These are phyloP conservation scores for Phrynocephalus vlangalii DNA, from an alignment of 2,797 vertebrate species.

Conservation along the genomic window DNA sequence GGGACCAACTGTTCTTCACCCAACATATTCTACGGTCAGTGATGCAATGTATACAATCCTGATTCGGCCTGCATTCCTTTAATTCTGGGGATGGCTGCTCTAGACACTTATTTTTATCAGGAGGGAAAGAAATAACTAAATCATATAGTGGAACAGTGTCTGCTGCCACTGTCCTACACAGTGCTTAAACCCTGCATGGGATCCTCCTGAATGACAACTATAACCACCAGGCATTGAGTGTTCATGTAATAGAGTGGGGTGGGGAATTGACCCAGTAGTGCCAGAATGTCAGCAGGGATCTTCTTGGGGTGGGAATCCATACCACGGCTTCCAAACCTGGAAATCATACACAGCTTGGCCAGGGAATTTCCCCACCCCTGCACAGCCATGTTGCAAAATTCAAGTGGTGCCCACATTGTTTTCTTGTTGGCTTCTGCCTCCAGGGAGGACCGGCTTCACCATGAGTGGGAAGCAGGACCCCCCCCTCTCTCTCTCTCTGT, in stretches of 20 bases:
- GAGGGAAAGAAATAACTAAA: conserved; percentile 30
- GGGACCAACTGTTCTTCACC: no score
- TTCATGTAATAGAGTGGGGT: not conserved
- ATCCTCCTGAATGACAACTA: not conserved
- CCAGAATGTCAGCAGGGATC: not conserved
- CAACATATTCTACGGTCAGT: no score
- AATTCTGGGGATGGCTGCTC: not conserved
- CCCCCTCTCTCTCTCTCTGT: not conserved
- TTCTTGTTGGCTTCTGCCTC: not conserved
- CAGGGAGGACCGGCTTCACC: not conserved
- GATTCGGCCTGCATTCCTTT: no score
- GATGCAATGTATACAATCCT: no score
- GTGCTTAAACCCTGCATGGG: conserved; percentile 1
- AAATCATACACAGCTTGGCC: not conserved
- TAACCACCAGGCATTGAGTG: not conserved
- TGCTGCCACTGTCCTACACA: conserved; percentile 12
- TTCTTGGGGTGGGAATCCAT: not conserved
- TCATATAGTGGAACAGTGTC: conserved; percentile 26
- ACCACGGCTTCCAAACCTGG: not conserved
- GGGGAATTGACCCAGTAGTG: not conserved
- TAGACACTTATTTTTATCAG: conserved; percentile 29
- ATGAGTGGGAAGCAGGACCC: not conserved
- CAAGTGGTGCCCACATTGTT: not conserved
- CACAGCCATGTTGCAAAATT: not conserved
- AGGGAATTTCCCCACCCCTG: not conserved